These are phyloP conservation scores for Columba guinea DNA, from an alignment of 2,797 vertebrate genomes.

Conservation along the genomic window DNA sequence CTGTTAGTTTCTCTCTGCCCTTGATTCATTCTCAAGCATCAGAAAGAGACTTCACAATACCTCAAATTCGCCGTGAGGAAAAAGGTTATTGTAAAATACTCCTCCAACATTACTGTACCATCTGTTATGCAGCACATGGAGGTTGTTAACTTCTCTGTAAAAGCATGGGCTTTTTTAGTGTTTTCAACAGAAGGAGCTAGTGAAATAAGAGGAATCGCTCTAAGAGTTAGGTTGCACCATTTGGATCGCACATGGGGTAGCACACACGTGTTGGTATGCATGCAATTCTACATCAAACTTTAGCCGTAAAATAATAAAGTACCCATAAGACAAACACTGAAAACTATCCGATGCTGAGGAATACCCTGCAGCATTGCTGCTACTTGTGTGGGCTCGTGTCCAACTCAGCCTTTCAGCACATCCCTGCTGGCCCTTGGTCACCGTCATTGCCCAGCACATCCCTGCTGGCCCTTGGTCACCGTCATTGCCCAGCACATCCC, in stretches of 20 bases:
- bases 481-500: neutral
- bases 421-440: neutral
- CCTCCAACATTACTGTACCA: constrained; percentile 31
- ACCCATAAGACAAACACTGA: neutral
- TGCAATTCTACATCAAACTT: neutral
- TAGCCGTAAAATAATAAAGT: neutral
- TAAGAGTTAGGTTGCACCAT: neutral
- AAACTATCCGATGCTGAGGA: neutral
- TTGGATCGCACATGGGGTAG: neutral
- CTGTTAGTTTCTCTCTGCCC: neutral
- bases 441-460: neutral
- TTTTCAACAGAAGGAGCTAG: constrained; percentile 33
- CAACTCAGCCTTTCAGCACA: neutral
- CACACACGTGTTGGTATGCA: neutral
- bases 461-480: no score
- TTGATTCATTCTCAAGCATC: neutral
- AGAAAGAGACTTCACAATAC: neutral
- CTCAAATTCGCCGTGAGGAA: neutral
- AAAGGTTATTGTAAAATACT: constrained; percentile 53
- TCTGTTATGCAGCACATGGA: constrained; percentile 49
- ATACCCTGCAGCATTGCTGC: neutral
- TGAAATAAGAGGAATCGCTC: neutral
- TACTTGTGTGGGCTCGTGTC: neutral
- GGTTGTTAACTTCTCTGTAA: constrained; percentile 26
- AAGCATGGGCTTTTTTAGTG: constrained; percentile 17